Percentiles rank a stretch among this genome's conserved stretches.
Evolutionary conservation across 2,797 vertebrate species (phyloP).

Genomic region (Dromococcyx pavoninus): DNA sequence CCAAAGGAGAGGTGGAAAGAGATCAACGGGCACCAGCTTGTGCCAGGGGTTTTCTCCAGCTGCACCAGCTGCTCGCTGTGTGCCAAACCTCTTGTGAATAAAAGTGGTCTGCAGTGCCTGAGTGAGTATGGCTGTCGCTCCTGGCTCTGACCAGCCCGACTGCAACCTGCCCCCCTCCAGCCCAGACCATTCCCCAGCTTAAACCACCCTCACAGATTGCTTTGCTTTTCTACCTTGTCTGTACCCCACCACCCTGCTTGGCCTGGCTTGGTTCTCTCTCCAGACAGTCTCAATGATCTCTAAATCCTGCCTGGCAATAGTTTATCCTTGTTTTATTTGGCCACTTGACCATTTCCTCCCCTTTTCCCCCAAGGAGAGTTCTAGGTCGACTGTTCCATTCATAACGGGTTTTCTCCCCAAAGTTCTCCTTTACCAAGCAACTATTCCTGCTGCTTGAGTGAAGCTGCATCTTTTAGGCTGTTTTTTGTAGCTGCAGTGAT

Average conservation of each 20-base stretch:
- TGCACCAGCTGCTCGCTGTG: conserved; percentile 90
- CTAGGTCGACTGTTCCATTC: neutral
- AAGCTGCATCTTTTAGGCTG: neutral
- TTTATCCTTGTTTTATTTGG: neutral
- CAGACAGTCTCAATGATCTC: neutral
- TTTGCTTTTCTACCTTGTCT: neutral
- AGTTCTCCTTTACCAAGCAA: neutral
- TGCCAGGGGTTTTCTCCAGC: conserved; percentile 83
- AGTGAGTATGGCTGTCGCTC: conserved; percentile 83
- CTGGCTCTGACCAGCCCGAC: neutral
- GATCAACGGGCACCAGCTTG: conserved; percentile 80
- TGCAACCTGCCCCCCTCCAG: neutral
- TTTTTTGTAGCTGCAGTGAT: neutral
- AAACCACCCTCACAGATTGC: neutral
- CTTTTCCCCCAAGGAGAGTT: neutral
- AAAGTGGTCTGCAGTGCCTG: conserved; percentile 88
- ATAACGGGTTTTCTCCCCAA: neutral
- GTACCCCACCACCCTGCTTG: neutral
- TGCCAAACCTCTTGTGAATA: conserved; percentile 85
- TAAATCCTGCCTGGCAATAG: neutral
- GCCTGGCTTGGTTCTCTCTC: neutral
- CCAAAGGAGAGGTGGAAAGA: conserved; percentile 70
- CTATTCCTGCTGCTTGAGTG: neutral
- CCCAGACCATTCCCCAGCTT: neutral
- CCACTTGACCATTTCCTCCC: neutral